Evolutionary conservation across 2,113 vertebrate species (phyloP).

Genomic region (Meleagris gallopavo): DNA sequence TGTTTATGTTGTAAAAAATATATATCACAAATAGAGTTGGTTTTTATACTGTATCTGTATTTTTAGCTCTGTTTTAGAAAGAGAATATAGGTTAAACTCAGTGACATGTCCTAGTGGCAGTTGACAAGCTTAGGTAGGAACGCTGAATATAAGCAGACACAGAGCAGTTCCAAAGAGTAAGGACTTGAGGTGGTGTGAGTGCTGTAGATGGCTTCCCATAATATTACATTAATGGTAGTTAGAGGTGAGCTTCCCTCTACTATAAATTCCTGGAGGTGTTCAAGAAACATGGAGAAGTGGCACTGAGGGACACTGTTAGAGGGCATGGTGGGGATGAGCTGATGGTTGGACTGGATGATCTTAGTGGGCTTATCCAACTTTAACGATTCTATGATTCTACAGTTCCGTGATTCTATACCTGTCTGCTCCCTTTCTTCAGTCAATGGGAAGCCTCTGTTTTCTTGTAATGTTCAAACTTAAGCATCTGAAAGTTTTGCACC

Average conservation of each 20-base stretch:
- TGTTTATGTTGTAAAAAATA: not conserved
- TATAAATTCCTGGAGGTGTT: no score
- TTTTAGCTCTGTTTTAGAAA: not conserved
- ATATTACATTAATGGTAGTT: accelerated
- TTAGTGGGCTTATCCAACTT: no score
- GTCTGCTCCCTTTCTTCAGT: not conserved
- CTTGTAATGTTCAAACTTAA: not conserved
- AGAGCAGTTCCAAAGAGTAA: not conserved
- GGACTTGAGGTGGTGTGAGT: not conserved
- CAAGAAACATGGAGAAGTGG: no score
- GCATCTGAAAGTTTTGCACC: not conserved
- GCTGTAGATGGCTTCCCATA: not conserved
- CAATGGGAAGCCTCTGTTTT: not conserved
- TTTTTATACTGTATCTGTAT: not conserved
- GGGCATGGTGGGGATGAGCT: no score
- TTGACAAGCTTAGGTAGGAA: not conserved
- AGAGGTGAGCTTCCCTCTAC: not conserved
- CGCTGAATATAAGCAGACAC: accelerated
- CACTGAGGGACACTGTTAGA: no score
- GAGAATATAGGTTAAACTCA: not conserved
- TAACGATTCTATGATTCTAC: no score
- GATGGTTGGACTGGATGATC: no score
- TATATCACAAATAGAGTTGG: not conserved
- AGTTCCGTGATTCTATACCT: not conserved
- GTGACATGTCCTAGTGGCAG: not conserved